phyloP scores from a whole-genome alignment of 2,113 vertebrate species.

The Numida meleagris region DNA sequence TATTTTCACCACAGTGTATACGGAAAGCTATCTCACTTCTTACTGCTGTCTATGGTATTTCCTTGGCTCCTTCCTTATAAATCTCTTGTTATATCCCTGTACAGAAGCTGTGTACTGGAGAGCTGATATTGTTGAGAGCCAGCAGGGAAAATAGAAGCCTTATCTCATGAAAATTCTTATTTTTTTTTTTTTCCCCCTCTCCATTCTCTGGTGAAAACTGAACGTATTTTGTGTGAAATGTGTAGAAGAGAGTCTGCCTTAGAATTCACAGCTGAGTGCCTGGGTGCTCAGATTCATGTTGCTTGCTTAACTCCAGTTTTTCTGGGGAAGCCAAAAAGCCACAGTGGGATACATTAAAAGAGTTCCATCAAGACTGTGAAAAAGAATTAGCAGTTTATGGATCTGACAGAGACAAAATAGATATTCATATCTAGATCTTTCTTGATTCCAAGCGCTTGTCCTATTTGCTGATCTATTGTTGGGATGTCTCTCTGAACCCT shows the following conservation, averaged over 20 bases:
- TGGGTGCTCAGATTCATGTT: neutral
- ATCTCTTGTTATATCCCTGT: neutral
- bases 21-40: neutral
- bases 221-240: neutral
- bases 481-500: neutral
- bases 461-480: neutral
- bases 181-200: neutral
- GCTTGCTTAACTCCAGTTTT: neutral
- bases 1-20: neutral
- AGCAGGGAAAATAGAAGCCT: neutral
- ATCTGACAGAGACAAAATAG: neutral
- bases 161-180: neutral
- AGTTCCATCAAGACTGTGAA: neutral
- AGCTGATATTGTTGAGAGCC: neutral
- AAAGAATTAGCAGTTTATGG: neutral
- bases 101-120: neutral
- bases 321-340: neutral
- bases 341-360: neutral
- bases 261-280: neutral
- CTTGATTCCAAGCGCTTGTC: neutral
- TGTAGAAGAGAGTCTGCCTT: neutral
- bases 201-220: neutral
- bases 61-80: neutral
- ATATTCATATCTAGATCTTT: neutral
- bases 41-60: neutral